Evolutionary conservation across 2,113 vertebrate genomes (phyloP).

Genomic region (Dipodomys merriami): DNA sequence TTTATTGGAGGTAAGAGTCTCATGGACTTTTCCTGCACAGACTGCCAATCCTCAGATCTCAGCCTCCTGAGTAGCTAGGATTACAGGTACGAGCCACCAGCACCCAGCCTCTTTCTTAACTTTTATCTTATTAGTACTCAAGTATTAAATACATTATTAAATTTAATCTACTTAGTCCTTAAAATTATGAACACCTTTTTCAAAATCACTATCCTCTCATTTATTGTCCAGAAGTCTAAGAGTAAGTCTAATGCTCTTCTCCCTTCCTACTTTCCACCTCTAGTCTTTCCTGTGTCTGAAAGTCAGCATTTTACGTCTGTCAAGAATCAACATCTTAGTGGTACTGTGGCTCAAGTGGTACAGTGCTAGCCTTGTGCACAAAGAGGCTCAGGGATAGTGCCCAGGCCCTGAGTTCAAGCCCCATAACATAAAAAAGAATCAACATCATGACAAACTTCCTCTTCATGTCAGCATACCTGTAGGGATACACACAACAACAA

Average conservation of each 20-base stretch:
- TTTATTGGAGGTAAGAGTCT: too few species aligned
- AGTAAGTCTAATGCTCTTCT: background rate
- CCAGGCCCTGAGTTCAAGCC: too few species aligned
- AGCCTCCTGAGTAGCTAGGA: too few species aligned
- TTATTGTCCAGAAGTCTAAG: background rate
- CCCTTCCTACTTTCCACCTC: background rate
- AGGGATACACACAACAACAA: background rate
- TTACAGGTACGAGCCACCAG: too few species aligned
- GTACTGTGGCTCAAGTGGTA: too few species aligned
- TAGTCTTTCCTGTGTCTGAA: background rate
- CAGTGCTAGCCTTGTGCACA: too few species aligned
- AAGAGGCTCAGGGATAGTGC: too few species aligned
- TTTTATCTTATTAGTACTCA: background rate
- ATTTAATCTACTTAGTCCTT: conserved; percentile 11
- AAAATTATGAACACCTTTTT: background rate
- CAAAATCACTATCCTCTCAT: background rate
- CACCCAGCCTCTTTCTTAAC: background rate
- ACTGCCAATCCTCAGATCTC: too few species aligned
- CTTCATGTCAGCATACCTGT: background rate
- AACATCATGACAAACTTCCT: background rate
- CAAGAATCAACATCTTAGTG: background rate
- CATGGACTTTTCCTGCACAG: too few species aligned
- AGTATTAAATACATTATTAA: conserved; percentile 46
- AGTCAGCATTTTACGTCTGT: background rate
- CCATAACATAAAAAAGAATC: background rate